These are phyloP conservation scores for Macrotus californicus DNA, from an alignment of 2,113 vertebrate species.

Conservation along the genomic window DNA sequence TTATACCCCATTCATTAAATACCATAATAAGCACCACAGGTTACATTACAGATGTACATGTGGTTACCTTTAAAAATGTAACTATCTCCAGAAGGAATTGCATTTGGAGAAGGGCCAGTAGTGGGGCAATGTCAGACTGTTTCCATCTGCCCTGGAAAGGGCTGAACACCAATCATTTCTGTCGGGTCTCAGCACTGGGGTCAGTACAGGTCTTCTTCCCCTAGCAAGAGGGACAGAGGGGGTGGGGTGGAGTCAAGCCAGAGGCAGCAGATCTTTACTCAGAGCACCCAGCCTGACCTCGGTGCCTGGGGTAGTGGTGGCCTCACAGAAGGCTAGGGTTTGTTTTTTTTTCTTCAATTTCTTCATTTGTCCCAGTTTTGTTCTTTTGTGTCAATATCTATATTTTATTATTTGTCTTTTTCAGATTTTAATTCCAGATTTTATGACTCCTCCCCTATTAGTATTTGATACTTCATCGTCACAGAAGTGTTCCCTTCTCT, in stretches of 20 bases:
- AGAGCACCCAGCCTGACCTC: not conserved
- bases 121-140: not conserved
- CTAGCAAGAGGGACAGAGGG: not conserved
- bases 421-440: conserved; percentile 17
- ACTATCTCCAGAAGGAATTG: conserved; percentile 30
- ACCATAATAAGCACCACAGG: not conserved
- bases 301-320: not conserved
- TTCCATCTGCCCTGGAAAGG: not conserved
- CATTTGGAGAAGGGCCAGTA: not conserved
- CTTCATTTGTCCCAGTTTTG: not conserved
- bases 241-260: not conserved
- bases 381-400: not conserved
- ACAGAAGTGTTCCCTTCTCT: not conserved
- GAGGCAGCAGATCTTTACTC: not conserved
- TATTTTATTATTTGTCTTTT: not conserved
- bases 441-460: not conserved
- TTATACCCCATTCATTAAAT: conserved; percentile 16
- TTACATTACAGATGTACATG: not conserved
- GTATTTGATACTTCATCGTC: not conserved
- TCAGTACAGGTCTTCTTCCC: not conserved
- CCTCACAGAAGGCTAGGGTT: not conserved
- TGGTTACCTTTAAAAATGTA: conserved; percentile 36
- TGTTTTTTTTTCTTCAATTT: not conserved
- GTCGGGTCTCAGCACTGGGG: not conserved
- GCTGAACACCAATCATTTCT: not conserved